Evolutionary conservation across 2,113 vertebrate species (phyloP), one percentile per base, ranked within the genome.

Genomic region (Pelvicachromis taeniatus): DNA sequence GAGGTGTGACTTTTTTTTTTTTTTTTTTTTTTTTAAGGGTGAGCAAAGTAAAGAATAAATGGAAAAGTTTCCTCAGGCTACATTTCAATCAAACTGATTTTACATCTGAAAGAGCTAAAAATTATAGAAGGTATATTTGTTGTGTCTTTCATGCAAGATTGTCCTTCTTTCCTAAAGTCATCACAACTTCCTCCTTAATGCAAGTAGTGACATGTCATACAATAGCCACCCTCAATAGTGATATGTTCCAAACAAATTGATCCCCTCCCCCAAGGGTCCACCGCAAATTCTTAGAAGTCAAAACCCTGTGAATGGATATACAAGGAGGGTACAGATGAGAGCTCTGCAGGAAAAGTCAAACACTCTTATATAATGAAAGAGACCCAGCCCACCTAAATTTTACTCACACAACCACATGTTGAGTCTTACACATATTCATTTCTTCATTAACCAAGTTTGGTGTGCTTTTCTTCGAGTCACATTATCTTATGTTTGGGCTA

Each of bases 121-220:
- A 85, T 87, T 38, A 73, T 4, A 14, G 77, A 38, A 78, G 61
- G 87, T 78, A 87, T 85, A 70, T 86, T 91, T 90, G 85, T 93
- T 93, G 90, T 88, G 79, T 48, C 82, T 86, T 86, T 91, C 48
- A 82, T 70, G 42, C 85, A 33, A 81, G 56, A 84, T 85, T 65
- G 88, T 91, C 89, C 90, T 92, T 50, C 23, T 92, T 92, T 91
- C 84, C 90, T 84, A 73, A 91, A 91, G 89, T 89, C 84, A 91
- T 82, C 82, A 88, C 81, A 90, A 93, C 94, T 94, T 94, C 91
- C 93, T 92, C 81, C 81, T n/a, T 75, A 85, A 55, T 84, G 85
- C 68, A 87, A 92, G 89, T 87, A 92, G 84, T 26, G 68, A 83
- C 55, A 33, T 84, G 77, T 87, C 68, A 40, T 54, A 81, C 77